These are phyloP conservation scores for Tanypteryx hageni DNA, from an alignment of 2,888 invertebrate species.

Conservation along the genomic window DNA sequence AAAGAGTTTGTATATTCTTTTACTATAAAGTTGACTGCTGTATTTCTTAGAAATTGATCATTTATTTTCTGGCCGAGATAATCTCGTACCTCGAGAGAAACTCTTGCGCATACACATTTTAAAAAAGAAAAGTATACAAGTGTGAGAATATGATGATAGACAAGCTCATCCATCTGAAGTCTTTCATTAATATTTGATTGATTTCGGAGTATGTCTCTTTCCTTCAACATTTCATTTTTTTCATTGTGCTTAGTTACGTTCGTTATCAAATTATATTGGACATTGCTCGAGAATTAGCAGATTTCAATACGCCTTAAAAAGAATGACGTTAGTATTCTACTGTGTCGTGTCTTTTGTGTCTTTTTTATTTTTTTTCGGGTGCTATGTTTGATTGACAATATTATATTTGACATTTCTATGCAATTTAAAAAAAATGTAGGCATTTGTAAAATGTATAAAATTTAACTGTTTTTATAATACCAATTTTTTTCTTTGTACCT, in stretches of 20 bases:
- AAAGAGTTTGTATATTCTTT: slow-evolving; percentile 49
- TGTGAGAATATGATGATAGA: neutral
- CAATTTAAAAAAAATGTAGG: slow-evolving; percentile 5
- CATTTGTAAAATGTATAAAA: slow-evolving; percentile 48
- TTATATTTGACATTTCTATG: slow-evolving; percentile 31
- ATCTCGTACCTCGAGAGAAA: neutral
- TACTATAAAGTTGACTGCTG: slow-evolving; percentile 43
- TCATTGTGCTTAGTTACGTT: neutral
- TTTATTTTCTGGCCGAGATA: neutral
- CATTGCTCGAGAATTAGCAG: neutral
- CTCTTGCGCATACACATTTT: neutral
- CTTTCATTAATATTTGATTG: neutral
- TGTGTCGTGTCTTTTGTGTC: slow-evolving; percentile 25
- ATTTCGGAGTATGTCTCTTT: neutral
- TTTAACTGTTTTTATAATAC: slow-evolving; percentile 41
- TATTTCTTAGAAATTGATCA: neutral
- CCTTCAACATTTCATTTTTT: neutral
- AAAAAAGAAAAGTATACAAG: neutral
- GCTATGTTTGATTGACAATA: slow-evolving; percentile 57
- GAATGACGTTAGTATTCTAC: neutral
- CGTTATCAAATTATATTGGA: neutral
- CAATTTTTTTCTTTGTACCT: neutral
- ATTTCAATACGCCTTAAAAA: neutral
- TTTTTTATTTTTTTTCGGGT: slow-evolving; percentile 36
- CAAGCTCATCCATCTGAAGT: neutral